These are phyloP conservation scores for Tupaia chinensis DNA, from an alignment of 2,113 vertebrate species.

Conservation along the genomic window DNA sequence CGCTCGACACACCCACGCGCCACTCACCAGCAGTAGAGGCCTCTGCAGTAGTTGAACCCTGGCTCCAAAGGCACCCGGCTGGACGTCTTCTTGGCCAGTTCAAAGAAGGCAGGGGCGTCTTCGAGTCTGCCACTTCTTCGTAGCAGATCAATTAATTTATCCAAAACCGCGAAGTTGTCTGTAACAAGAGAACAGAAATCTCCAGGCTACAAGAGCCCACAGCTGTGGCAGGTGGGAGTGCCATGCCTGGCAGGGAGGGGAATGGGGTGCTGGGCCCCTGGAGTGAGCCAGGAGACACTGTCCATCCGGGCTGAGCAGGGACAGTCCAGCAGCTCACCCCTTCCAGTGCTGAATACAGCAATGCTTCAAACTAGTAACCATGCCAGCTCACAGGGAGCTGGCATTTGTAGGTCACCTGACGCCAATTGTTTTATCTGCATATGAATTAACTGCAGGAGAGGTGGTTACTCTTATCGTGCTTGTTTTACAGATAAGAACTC, in stretches of 20 bases:
- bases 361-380: background rate
- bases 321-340: background rate
- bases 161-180: constrained; percentile 84
- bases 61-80: constrained; percentile 77
- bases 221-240: background rate
- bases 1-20: background rate
- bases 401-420: accelerated
- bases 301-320: background rate
- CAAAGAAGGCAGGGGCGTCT: constrained; percentile 80
- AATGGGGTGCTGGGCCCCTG: background rate
- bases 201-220: background rate
- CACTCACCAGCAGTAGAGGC: constrained; percentile 84
- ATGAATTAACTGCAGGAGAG: background rate
- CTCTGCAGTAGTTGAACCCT: constrained; percentile 86
- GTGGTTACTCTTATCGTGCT: background rate
- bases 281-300: background rate
- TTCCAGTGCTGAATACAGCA: background rate
- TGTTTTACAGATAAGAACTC: constrained; percentile 13
- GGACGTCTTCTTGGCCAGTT: constrained; percentile 71
- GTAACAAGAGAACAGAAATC: constrained; percentile 45
- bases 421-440: background rate
- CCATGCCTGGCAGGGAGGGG: background rate
- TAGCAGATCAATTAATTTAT: constrained; percentile 81
- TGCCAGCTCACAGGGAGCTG: background rate
- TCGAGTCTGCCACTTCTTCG: constrained; percentile 84